Base-by-base conservation (phyloP, 2,113 vertebrate genomes). In the Dermatemys mawii region DNA sequence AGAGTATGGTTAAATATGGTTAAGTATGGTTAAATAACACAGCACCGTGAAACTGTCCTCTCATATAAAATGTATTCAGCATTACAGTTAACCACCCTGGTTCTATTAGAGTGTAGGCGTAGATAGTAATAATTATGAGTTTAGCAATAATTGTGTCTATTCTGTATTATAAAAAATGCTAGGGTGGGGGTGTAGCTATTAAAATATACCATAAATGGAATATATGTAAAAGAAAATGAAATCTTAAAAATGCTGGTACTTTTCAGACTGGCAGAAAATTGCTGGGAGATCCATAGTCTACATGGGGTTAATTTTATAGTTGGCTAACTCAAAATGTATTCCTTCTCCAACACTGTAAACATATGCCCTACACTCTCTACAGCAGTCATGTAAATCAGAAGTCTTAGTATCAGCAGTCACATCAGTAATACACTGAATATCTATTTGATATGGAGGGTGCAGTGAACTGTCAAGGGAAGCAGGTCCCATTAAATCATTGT, bases 401-500 rank as follows among this genome's bases (percentile, higher is more conserved):
- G 51, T 89, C 49, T 85, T 73, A 41, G 2, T 35, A 82, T 80
- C 51, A 80, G 51, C 41, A 90, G 80, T 9, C 2, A 48, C 75
- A 93, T 78, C 67, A 54, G n/a, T 87, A 84, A 84, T 26, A 93
- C 48, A 67, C 75, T 81, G 11, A 91, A 70, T 51, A 87, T 17
- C 75, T 78, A 55, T 78, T 78, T 95, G 44, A 92, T 89, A 75
- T 32, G 41, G 60, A 84, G 19, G 14, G 51, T 93, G 75, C 80
- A 88, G 78, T 84, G 76, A 93, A 94, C 95, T 88, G 54, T 93
- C 94, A 95, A 94, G 89, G 49, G 63, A 29, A 94, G 55, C 2
- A 51, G 85, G 19, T 90, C 41, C 89, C 21, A 79, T 87, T 96
- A 94, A 96, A 95, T 92, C 57, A 53, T 53, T 63, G 5, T 84